These are phyloP conservation scores for Ricordea florida DNA, from an alignment of 92 coral and sea anemone species.

Conservation along the genomic window DNA sequence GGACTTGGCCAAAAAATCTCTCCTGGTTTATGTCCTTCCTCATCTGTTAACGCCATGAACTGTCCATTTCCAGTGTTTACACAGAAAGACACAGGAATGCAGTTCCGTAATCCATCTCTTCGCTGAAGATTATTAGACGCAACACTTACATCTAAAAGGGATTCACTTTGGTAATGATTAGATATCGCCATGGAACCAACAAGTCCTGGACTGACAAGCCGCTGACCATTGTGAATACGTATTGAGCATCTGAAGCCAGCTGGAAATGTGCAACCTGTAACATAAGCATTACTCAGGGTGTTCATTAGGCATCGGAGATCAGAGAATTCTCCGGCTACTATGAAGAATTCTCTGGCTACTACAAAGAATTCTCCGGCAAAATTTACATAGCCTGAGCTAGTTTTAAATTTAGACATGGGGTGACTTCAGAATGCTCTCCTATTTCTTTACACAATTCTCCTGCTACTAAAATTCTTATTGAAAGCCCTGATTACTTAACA, in stretches of 20 bases:
- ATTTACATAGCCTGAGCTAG: no score
- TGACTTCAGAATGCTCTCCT: no score
- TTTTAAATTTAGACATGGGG: no score
- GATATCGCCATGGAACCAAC: conserved; percentile 93
- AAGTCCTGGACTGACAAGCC: conserved; percentile 86
- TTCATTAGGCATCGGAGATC: no score
- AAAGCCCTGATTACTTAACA: no score
- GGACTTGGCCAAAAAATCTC: conserved; percentile 95
- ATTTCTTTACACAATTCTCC: no score
- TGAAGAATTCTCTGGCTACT: no score
- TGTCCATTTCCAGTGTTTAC: conserved; percentile 92
- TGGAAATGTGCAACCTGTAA: conserved; percentile 77
- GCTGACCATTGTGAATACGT: conserved; percentile 93
- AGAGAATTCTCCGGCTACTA: no score
- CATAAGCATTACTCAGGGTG: neutral
- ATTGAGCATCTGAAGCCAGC: conserved; percentile 88
- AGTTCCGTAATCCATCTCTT: conserved; percentile 78
- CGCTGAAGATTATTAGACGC: conserved; percentile 76
- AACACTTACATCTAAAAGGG: conserved; percentile 72
- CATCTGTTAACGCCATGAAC: conserved; percentile 85
- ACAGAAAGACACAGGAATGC: conserved; percentile 87
- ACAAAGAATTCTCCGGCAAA: no score
- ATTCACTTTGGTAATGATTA: conserved; percentile 92
- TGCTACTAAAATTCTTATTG: no score
- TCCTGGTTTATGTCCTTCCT: conserved; percentile 86